phyloP scores from a whole-genome alignment of 2,888 invertebrate genomes.

The Archips xylosteana region DNA sequence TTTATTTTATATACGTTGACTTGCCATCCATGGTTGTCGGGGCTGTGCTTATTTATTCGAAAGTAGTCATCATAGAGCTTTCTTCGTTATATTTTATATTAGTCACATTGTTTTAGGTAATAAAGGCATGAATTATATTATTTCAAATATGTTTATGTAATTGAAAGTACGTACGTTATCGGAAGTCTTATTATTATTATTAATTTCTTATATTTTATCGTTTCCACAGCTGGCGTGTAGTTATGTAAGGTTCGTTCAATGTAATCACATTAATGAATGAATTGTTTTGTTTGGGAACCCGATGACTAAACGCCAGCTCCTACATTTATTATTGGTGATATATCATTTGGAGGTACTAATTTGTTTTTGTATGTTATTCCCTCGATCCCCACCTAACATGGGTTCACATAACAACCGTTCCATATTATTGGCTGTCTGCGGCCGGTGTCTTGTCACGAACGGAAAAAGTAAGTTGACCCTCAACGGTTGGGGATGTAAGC shows the following conservation, averaged over 20 bases:
- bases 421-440: constrained; percentile 71
- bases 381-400: constrained; percentile 79
- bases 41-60: constrained; percentile 55
- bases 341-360: constrained; percentile 77
- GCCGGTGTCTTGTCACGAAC: constrained; percentile 60
- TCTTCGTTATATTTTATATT: constrained; percentile 42
- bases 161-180: constrained; percentile 46
- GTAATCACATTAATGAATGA: constrained; percentile 35
- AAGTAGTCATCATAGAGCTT: constrained; percentile 57
- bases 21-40: constrained; percentile 47
- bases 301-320: constrained; percentile 51
- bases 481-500: constrained; percentile 58
- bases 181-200: constrained; percentile 52
- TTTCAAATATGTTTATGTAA: constrained; percentile 29
- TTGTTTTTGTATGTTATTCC: constrained; percentile 79
- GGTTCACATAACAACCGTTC: constrained; percentile 74
- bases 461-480: constrained; percentile 77
- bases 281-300: constrained; percentile 17
- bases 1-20: constrained; percentile 5
- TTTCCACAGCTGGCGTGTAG: constrained; percentile 62
- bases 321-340: constrained; percentile 43
- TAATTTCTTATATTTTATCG: constrained; percentile 52
- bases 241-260: constrained; percentile 49
- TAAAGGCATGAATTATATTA: constrained; percentile 28
- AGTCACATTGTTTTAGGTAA: constrained; percentile 9